A percentile compares a stretch with the other conserved stretches of the same genome.
Conservation (phyloP, 1,140 invertebrate species). For the Calephelis nemesis region DNA sequence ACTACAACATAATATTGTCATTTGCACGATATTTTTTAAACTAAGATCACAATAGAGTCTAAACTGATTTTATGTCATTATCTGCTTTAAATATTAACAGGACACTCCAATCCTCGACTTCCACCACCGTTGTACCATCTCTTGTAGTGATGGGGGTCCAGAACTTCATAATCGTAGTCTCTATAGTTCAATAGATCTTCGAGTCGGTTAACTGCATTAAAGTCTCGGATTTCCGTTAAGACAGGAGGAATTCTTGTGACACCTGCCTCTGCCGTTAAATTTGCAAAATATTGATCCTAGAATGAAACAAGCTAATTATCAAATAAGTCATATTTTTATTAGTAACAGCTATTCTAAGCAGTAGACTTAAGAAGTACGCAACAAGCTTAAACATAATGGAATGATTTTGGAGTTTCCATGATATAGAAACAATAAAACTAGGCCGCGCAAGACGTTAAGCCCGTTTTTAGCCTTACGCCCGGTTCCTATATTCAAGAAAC, state of each 20-base stretch:
- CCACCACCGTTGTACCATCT: slow-evolving; percentile 47
- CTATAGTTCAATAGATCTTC: slow-evolving; percentile 63
- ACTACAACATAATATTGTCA: too few relatives aligned
- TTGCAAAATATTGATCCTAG: slow-evolving; percentile 63
- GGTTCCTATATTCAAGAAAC: too few relatives aligned
- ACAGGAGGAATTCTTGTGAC: slow-evolving; percentile 49
- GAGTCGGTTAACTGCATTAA: slow-evolving; percentile 56
- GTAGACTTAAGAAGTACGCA: neutral
- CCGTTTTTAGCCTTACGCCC: too few relatives aligned
- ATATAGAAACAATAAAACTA: too few relatives aligned
- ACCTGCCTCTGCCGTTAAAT: slow-evolving; percentile 54
- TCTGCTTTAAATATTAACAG: slow-evolving; percentile 29
- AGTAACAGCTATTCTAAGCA: neutral
- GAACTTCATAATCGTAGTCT: slow-evolving; percentile 57
- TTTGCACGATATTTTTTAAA: too few relatives aligned
- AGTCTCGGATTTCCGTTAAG: slow-evolving; percentile 52
- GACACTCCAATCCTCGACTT: slow-evolving; percentile 37
- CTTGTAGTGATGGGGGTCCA: slow-evolving; percentile 47
- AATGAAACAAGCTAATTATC: slow-evolving; percentile 20
- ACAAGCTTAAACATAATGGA: neutral
- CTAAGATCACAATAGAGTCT: too few relatives aligned
- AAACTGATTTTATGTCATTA: too few relatives aligned
- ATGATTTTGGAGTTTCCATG: too few relatives aligned
- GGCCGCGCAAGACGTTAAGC: too few relatives aligned
- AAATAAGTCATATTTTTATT: neutral